Conservation (phyloP, 2,113 vertebrate species). For the Merops nubicus region DNA sequence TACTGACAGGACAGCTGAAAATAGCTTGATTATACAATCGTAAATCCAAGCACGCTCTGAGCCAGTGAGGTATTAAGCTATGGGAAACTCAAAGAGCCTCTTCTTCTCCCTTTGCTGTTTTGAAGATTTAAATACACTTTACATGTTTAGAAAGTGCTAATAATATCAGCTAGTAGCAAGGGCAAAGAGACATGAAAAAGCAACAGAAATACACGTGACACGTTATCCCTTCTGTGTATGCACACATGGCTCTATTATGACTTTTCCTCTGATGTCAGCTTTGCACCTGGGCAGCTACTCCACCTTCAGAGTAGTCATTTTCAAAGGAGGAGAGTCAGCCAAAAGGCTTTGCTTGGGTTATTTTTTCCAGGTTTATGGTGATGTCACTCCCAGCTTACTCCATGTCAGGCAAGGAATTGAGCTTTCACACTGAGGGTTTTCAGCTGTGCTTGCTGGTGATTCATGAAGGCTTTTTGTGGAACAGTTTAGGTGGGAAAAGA, state of each 20-base stretch:
- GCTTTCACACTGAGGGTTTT: not conserved
- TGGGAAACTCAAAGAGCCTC: not conserved
- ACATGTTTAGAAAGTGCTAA: not conserved
- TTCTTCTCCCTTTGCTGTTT: not conserved
- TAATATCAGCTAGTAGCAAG: not conserved
- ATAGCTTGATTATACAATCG: not conserved
- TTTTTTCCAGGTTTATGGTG: not conserved
- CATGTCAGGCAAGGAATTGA: not conserved
- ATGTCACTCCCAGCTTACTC: not conserved
- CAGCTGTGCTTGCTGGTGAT: not conserved
- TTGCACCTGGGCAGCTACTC: not conserved
- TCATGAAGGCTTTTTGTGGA: not conserved
- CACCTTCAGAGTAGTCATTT: not conserved
- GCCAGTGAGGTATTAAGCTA: not conserved
- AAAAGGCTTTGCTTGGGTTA: not conserved
- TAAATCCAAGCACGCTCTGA: not conserved
- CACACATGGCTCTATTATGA: not conserved
- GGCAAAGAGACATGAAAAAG: not conserved
- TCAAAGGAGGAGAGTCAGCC: not conserved
- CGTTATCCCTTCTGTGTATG: not conserved
- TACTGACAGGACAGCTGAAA: conserved; percentile 16
- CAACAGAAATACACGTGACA: not conserved
- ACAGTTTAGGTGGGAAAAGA: not conserved
- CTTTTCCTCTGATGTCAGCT: not conserved
- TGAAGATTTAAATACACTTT: not conserved